phyloP scores from a whole-genome alignment of 2,888 invertebrate species.

The Sesamia inferens region DNA sequence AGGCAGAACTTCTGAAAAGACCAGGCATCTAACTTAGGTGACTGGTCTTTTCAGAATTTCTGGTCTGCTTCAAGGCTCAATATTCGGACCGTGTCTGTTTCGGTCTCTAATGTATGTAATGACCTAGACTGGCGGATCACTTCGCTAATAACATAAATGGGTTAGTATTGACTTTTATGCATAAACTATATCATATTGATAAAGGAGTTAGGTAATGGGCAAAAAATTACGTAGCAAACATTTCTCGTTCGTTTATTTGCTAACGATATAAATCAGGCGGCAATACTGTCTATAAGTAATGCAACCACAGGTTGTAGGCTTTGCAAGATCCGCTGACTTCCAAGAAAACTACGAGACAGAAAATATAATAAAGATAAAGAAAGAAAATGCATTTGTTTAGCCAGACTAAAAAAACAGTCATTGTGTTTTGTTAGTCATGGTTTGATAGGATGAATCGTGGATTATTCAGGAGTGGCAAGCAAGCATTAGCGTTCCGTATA shows the following conservation, averaged over 20 bases:
- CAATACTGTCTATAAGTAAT: background rate
- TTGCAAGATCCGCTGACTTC: background rate
- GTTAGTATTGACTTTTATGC: background rate
- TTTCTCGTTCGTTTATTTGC: background rate
- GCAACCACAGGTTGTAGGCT: background rate
- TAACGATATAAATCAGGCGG: background rate
- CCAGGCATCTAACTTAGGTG: too few species aligned
- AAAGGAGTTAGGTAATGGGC: background rate
- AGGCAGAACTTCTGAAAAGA: too few species aligned
- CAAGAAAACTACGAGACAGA: background rate
- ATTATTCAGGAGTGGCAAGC: background rate
- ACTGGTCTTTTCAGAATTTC: background rate
- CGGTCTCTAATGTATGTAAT: too few species aligned
- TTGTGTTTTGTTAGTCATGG: background rate
- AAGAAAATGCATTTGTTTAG: background rate
- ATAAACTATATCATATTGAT: background rate
- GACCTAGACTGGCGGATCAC: background rate
- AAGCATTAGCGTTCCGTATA: background rate
- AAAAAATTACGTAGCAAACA: background rate
- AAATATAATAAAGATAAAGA: background rate
- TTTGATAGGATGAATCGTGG: background rate
- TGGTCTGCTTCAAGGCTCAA: slow-evolving; percentile 15
- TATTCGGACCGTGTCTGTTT: background rate
- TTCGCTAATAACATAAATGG: background rate
- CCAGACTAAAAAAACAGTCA: background rate